phyloP scores from a whole-genome alignment of 2,888 invertebrate genomes.

The Glomeris marginata region DNA sequence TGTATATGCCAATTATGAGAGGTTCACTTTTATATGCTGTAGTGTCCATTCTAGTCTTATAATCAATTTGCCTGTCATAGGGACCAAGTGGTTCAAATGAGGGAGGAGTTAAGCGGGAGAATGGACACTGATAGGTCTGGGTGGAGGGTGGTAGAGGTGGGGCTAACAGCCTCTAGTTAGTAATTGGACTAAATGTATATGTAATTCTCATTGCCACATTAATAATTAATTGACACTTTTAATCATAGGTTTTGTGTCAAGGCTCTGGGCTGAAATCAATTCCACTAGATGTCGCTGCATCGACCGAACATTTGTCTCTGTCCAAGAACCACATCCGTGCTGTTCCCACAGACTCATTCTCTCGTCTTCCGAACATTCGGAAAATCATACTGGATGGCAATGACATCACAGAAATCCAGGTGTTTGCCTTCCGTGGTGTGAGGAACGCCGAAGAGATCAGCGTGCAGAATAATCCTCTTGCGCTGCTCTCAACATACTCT shows the following conservation, averaged over 20 bases:
- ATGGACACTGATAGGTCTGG: too few species aligned
- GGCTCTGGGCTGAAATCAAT: conserved; percentile 66
- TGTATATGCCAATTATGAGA: too few species aligned
- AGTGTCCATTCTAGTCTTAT: too few species aligned
- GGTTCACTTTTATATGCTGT: too few species aligned
- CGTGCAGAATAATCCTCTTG: conserved; percentile 71
- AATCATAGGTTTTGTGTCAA: conserved; percentile 68
- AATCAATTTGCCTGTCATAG: too few species aligned
- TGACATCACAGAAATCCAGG: conserved; percentile 64
- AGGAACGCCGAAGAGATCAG: conserved; percentile 49
- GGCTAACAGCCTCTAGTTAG: too few species aligned
- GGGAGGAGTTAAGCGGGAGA: too few species aligned
- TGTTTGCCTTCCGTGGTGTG: conserved; percentile 70
- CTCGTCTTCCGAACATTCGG: conserved; percentile 58
- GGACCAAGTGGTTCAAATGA: too few species aligned
- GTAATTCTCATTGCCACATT: too few species aligned
- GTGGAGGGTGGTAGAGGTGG: too few species aligned
- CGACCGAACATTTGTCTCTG: conserved; percentile 68
- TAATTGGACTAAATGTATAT: too few species aligned
- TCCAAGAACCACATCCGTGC: conserved; percentile 70
- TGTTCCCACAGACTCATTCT: conserved; percentile 67
- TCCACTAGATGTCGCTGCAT: conserved; percentile 51
- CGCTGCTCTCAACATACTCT: conserved; percentile 63
- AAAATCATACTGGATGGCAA: conserved; percentile 76
- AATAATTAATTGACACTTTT: neutral